These are phyloP conservation scores for Crocidura indochinensis DNA, from an alignment of 2,797 vertebrate genomes.

Conservation along the genomic window DNA sequence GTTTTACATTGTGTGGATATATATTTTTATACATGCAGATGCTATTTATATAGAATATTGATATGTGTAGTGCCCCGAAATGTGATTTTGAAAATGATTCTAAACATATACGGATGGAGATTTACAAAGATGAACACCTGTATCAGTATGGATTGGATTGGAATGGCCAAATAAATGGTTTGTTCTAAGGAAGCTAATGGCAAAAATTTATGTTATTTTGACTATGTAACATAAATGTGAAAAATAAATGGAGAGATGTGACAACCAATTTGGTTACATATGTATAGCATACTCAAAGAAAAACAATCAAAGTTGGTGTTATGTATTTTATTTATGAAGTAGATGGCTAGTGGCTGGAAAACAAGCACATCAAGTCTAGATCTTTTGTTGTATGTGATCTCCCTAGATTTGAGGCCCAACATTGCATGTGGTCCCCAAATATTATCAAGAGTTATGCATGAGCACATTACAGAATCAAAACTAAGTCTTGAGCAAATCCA, in stretches of 20 bases:
- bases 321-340: neutral
- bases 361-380: no score
- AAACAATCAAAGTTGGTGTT: neutral
- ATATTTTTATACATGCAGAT: no score
- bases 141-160: neutral
- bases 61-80: neutral
- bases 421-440: no score
- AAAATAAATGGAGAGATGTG: conserved; percentile 17
- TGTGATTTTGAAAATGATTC: neutral
- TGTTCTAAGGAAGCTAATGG: neutral
- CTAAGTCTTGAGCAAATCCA: no score
- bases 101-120: neutral
- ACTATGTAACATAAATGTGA: neutral
- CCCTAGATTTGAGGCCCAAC: no score
- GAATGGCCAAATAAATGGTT: conserved; percentile 17
- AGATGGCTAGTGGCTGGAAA: no score
- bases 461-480: no score
- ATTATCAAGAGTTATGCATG: no score
- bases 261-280: conserved; percentile 8
- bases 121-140: neutral
- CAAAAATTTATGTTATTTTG: neutral
- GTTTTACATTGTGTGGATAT: no score
- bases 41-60: neutral
- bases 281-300: conserved; percentile 27
- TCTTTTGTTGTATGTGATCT: no score